Evolutionary conservation across 2,888 invertebrate species (phyloP).

Genomic region (Molanna angustata): DNA sequence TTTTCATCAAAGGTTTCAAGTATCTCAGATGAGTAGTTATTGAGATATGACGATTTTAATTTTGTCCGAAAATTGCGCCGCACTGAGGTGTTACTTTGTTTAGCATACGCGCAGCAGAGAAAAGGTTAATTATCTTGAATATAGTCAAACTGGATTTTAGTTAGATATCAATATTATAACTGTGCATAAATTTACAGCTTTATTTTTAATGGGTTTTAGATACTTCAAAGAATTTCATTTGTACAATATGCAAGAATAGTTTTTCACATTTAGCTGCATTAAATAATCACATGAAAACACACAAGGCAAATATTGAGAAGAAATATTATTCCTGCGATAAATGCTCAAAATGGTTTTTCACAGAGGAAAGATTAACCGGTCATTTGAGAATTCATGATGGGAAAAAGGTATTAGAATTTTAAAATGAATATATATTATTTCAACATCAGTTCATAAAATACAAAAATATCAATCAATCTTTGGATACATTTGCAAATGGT

Average conservation of each 20-base stretch:
- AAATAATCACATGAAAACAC: slow-evolving; percentile 25
- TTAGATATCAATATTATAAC: too few species aligned
- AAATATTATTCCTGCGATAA: slow-evolving; percentile 21
- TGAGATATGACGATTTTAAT: too few species aligned
- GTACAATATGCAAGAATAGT: slow-evolving; percentile 14
- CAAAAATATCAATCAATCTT: neutral
- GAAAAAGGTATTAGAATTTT: slow-evolving; percentile 18
- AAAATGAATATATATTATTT: neutral
- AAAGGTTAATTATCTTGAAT: too few species aligned
- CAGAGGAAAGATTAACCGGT: slow-evolving; percentile 21
- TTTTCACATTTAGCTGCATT: slow-evolving; percentile 16
- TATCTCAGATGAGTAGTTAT: too few species aligned
- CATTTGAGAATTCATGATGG: slow-evolving; percentile 23
- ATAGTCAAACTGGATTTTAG: too few species aligned
- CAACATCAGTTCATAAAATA: neutral
- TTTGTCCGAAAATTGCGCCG: too few species aligned
- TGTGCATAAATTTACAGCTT: too few species aligned
- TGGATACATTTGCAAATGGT: too few species aligned
- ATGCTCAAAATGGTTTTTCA: slow-evolving; percentile 26
- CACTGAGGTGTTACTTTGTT: too few species aligned
- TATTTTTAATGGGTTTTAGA: too few species aligned
- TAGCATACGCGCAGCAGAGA: too few species aligned
- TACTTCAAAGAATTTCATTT: slow-evolving; percentile 11
- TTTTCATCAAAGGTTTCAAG: too few species aligned
- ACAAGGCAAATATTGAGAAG: slow-evolving; percentile 16